These are phyloP conservation scores for Chalcis sispes DNA, from an alignment of 2,888 invertebrate genomes.

Conservation along the genomic window DNA sequence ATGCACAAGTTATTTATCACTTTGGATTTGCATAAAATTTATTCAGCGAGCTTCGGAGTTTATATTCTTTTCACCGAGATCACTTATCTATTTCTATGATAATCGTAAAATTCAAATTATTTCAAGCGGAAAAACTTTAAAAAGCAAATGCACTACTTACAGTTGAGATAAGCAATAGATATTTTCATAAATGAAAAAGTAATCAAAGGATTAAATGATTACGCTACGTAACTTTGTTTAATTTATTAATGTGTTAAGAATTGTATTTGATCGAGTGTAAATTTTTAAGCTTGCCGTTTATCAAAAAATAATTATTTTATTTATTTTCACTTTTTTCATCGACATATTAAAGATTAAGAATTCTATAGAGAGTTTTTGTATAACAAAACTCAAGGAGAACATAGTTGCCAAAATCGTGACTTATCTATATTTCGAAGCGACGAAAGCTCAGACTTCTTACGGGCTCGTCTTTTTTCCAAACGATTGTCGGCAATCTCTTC, in stretches of 20 bases:
- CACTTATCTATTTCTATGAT: constrained; percentile 21
- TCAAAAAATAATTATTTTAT: not conserved
- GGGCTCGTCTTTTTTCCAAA: not conserved
- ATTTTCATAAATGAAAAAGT: not conserved
- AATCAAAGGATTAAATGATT: too few relatives aligned
- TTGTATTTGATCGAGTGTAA: not conserved
- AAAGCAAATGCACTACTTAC: constrained; percentile 2
- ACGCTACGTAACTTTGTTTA: too few relatives aligned
- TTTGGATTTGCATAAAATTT: constrained; percentile 46
- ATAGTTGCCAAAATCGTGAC: constrained; percentile 44
- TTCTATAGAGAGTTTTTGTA: not conserved
- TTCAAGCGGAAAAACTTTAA: not conserved
- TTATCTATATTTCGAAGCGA: constrained; percentile 32
- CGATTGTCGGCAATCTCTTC: constrained; percentile 24
- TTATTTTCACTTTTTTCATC: not conserved
- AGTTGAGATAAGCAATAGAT: not conserved
- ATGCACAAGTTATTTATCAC: constrained; percentile 32
- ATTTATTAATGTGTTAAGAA: too few relatives aligned
- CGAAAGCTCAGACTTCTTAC: not conserved
- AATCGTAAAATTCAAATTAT: constrained; percentile 38
- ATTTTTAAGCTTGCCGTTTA: not conserved
- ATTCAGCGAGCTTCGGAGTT: constrained; percentile 1
- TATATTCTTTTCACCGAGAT: constrained; percentile 23
- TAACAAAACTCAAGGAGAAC: not conserved
- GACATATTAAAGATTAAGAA: too few relatives aligned